Evolutionary conservation across 2,888 invertebrate species (phyloP).

Genomic region (Eudasyphora cyanicolor): DNA sequence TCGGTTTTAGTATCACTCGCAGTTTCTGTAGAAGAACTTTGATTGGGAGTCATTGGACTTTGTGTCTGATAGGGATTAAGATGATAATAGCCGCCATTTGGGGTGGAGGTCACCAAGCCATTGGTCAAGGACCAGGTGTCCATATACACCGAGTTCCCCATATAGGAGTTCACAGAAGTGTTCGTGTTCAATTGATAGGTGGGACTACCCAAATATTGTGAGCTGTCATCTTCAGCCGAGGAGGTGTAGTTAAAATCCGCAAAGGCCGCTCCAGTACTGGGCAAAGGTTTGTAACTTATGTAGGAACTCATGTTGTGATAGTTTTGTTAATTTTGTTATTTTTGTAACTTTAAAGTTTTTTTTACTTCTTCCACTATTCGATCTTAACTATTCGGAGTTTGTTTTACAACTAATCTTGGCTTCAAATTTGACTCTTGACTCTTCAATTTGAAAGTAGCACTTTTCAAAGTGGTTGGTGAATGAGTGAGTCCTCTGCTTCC

Average conservation of each 20-base stretch:
- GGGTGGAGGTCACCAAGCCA: constrained; percentile 7
- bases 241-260: constrained; percentile 74
- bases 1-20: neutral
- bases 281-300: constrained; percentile 40
- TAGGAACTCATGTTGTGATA: constrained; percentile 57
- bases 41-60: neutral
- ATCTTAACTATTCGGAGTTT: constrained; percentile 58
- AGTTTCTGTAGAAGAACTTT: neutral
- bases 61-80: neutral
- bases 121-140: constrained; percentile 48
- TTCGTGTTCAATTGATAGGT: constrained; percentile 63
- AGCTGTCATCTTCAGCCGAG: constrained; percentile 74
- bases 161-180: constrained; percentile 7
- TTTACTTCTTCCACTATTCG: neutral
- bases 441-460: constrained; percentile 49
- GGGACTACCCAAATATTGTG: constrained; percentile 76
- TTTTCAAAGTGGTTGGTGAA: no score
- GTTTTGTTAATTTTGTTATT: constrained; percentile 6
- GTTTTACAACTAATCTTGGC: constrained; percentile 54
- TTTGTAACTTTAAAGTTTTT: neutral
- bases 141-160: constrained; percentile 35
- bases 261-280: constrained; percentile 21
- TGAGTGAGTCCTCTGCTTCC: neutral
- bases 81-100: constrained; percentile 1
- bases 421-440: constrained; percentile 48